Evolutionary conservation across 2,888 invertebrate species (phyloP), one percentile per base, ranked within the genome.

Genomic region (Archips crataeganus): DNA sequence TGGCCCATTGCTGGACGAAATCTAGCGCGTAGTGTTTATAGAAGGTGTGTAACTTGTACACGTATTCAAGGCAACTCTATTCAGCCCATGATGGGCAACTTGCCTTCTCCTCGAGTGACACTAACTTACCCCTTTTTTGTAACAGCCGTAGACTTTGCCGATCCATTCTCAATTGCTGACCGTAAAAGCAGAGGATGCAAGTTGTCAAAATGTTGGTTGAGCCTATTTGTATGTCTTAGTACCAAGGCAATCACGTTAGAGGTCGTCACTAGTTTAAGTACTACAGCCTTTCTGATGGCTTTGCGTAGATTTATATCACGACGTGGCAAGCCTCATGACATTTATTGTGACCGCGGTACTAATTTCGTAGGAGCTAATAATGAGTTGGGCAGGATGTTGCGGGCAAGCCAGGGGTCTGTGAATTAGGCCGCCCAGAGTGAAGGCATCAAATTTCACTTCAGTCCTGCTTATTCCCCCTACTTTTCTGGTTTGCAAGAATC

Each of bases 21-120:
- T 39, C 62, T 62, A n/a, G 62, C 62, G 9, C 62, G 62, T 4
- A n/a, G 23, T 9, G 15, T 42, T 9, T 62, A 9, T 45, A 42
- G 32, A 45, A 62, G 45, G 45, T 62, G 62, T 45, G 15, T 64
- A 13, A 34, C 32, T 5, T 65, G 65, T 39, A 9, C 54, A 51
- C 65, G 65, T 65, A 65, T 65, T 54, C 65, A 65, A 65, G 65
- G 65, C 65, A 39, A 54, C 65, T 65, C 65, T 54, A 54, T 65
- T 65, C 65, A 66, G 11, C 66, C 66, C 36, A 66, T 57, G 39
- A 39, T 39, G 39, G 39, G 39, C 39, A 39, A 39, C 39, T 39
- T 39, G 8, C 39, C 39, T 39, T 8, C 39, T 39, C 39, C 39
- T 4, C 39, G 39, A 39, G 8, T 39, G 39, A 39, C 39, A 39